Evolutionary conservation across 2,113 vertebrate genomes (phyloP).

Genomic region (Mormyrus lacerda): DNA sequence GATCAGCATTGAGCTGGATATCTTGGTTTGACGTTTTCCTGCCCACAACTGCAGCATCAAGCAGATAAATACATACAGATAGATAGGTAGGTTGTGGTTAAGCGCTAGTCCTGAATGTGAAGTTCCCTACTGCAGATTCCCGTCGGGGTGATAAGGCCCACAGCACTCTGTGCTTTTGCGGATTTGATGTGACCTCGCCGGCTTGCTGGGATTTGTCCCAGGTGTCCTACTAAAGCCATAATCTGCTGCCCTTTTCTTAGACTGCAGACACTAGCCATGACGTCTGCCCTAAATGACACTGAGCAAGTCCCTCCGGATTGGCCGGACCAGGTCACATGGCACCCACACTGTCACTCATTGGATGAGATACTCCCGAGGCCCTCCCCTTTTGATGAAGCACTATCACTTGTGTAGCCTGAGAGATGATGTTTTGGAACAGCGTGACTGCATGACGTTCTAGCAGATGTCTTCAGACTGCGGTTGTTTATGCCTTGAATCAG

Average conservation of each 20-base stretch:
- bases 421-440: background rate
- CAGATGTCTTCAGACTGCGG: background rate
- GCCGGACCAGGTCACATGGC: background rate
- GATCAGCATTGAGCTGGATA: background rate
- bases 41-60: background rate
- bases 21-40: background rate
- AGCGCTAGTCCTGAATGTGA: background rate
- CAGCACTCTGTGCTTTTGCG: background rate
- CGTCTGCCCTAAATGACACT: background rate
- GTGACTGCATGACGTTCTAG: background rate
- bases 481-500: background rate
- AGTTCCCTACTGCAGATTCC: background rate
- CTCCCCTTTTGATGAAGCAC: background rate
- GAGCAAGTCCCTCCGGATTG: background rate
- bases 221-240: background rate
- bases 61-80: background rate
- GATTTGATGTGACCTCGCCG: background rate
- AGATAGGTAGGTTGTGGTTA: background rate
- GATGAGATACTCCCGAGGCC: background rate
- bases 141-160: background rate
- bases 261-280: background rate
- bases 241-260: background rate
- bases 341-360: background rate
- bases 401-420: background rate
- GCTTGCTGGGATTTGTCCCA: background rate